Evolutionary conservation across 1,140 invertebrate genomes (phyloP).

Genomic region (Arion vulgaris): DNA sequence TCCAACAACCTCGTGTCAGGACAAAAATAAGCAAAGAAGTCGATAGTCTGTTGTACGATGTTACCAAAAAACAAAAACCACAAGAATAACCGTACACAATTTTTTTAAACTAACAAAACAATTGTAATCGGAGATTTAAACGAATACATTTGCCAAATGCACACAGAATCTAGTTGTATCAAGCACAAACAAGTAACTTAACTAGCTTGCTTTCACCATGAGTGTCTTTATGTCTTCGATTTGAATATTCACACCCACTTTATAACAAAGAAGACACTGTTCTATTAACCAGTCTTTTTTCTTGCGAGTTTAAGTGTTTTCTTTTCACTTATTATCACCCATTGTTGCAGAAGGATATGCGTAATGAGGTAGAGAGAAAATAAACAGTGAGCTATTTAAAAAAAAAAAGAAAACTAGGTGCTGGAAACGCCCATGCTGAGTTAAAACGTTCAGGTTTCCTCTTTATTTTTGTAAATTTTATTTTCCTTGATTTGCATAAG

Average conservation of each 20-base stretch:
- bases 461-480: too few relatives aligned
- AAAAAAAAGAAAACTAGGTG: not conserved
- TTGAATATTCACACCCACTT: not conserved
- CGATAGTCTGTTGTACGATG: too few relatives aligned
- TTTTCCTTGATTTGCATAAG: not conserved
- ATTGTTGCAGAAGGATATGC: not conserved
- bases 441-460: not conserved
- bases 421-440: not conserved
- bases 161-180: not conserved
- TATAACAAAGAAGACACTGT: constrained; percentile 7
- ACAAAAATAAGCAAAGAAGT: too few relatives aligned
- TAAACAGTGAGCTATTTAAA: not conserved
- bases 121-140: not conserved
- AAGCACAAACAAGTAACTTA: not conserved
- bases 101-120: not conserved
- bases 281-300: constrained; percentile 1
- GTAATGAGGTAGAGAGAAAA: not conserved
- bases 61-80: too few relatives aligned
- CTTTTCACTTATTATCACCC: not conserved
- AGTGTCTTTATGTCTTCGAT: not conserved
- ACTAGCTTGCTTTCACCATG: not conserved
- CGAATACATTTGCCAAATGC: not conserved
- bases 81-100: too few relatives aligned
- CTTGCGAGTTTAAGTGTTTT: not conserved
- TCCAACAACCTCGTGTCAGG: too few relatives aligned